Evolutionary conservation across 2,888 invertebrate genomes (phyloP).

Genomic region (Synanthedon andrenaeformis): DNA sequence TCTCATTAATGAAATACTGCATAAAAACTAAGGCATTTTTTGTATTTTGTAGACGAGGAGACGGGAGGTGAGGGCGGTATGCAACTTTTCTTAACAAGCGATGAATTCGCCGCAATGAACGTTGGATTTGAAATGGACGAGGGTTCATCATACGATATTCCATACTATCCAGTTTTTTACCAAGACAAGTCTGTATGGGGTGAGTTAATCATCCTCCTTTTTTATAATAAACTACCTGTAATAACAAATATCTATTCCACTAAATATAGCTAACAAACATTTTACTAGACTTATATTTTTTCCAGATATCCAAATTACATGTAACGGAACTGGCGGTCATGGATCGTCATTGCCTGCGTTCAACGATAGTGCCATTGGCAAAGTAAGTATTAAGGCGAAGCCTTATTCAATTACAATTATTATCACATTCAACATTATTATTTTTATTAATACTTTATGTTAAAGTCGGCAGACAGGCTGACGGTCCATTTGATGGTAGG

Average conservation of each 20-base stretch:
- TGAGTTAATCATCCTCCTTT: slow-evolving; percentile 51
- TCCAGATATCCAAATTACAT: slow-evolving; percentile 65
- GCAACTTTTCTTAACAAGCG: slow-evolving; percentile 74
- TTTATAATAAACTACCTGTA: too few species aligned
- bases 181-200: slow-evolving; percentile 84
- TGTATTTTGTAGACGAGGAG: slow-evolving; percentile 77
- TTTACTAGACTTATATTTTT: not conserved
- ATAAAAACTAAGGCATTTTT: too few species aligned
- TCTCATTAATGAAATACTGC: too few species aligned
- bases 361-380: slow-evolving; percentile 79
- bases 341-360: slow-evolving; percentile 78
- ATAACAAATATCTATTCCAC: too few species aligned
- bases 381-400: slow-evolving; percentile 37
- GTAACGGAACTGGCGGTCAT: slow-evolving; percentile 83
- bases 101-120: slow-evolving; percentile 77
- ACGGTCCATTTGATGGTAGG: too few species aligned
- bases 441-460: too few species aligned
- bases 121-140: slow-evolving; percentile 86
- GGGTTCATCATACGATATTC: slow-evolving; percentile 72
- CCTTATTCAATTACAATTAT: not conserved
- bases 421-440: too few species aligned
- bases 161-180: slow-evolving; percentile 68
- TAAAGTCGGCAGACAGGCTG: too few species aligned
- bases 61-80: slow-evolving; percentile 81
- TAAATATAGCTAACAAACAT: too few species aligned